phyloP scores from a whole-genome alignment of 1,140 invertebrate species.

The Leptopilina boulardi region DNA sequence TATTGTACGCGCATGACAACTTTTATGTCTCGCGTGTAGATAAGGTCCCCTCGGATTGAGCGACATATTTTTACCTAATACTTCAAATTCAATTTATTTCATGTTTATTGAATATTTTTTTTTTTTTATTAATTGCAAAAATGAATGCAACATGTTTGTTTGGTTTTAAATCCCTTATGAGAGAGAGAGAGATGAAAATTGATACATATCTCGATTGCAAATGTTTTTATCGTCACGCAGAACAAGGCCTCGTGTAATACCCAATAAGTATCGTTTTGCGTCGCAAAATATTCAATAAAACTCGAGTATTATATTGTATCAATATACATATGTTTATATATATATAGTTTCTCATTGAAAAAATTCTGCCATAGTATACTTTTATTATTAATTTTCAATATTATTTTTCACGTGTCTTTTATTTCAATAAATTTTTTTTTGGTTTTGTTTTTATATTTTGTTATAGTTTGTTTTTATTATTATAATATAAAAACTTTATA shows the following conservation, averaged over 20 bases:
- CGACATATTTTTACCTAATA: constrained; percentile 7
- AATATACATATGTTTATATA: neutral
- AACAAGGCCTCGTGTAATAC: constrained; percentile 19
- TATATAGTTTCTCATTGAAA: neutral
- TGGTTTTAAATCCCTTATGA: neutral
- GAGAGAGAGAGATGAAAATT: constrained; percentile 16
- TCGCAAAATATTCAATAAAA: constrained; percentile 18
- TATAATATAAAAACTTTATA: too few species aligned
- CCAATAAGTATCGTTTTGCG: constrained; percentile 17
- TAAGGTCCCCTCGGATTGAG: neutral
- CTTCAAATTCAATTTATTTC: neutral
- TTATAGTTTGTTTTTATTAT: too few species aligned
- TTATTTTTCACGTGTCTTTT: neutral
- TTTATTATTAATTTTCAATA: neutral
- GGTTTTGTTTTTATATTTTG: too few species aligned
- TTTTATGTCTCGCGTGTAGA: constrained; percentile 7
- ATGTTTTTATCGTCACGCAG: neutral
- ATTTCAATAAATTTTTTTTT: too few species aligned
- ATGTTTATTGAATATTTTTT: neutral
- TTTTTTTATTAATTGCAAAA: neutral
- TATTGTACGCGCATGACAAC: neutral
- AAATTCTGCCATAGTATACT: neutral
- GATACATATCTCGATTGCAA: constrained; percentile 10
- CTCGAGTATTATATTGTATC: neutral
- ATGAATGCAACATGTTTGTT: constrained; percentile 4